phyloP scores from a whole-genome alignment of 2,888 invertebrate species.

The Eurytoma californica region DNA sequence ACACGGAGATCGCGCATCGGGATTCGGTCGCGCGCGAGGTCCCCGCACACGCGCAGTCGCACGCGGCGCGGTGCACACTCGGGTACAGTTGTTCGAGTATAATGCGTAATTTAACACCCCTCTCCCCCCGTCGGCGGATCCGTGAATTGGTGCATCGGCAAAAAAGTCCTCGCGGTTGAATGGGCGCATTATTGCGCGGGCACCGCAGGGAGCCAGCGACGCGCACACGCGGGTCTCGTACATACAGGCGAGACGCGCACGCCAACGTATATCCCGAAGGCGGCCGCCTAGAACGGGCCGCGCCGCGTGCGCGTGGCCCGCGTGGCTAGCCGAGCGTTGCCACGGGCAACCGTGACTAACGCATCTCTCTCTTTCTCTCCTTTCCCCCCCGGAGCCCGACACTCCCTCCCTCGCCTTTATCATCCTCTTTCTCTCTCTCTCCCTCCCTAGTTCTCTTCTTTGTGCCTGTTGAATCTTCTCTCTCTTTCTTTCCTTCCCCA shows the following conservation, averaged over 20 bases:
- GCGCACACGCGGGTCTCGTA: background rate
- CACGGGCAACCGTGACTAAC: slow-evolving; percentile 70
- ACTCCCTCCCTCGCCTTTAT: no score
- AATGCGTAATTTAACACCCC: slow-evolving; percentile 46
- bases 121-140: background rate
- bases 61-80: background rate
- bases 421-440: background rate
- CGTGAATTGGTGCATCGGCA: slow-evolving; percentile 17
- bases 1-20: no score
- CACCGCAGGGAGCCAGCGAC: background rate
- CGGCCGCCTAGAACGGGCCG: slow-evolving; percentile 57
- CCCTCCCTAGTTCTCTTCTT: background rate
- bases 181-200: slow-evolving; percentile 31
- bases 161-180: slow-evolving; percentile 14
- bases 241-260: background rate
- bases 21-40: no score
- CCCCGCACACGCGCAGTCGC: background rate
- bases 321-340: slow-evolving; percentile 63
- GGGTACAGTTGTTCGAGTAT: slow-evolving; percentile 3
- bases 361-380: slow-evolving; percentile 48
- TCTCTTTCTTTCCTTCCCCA: background rate
- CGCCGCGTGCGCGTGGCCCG: slow-evolving; percentile 59
- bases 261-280: slow-evolving; percentile 26
- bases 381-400: no score
- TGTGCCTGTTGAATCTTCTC: background rate